Base-by-base conservation (phyloP, 1,140 invertebrate genomes). In the Cyphomyrmex costatus region DNA sequence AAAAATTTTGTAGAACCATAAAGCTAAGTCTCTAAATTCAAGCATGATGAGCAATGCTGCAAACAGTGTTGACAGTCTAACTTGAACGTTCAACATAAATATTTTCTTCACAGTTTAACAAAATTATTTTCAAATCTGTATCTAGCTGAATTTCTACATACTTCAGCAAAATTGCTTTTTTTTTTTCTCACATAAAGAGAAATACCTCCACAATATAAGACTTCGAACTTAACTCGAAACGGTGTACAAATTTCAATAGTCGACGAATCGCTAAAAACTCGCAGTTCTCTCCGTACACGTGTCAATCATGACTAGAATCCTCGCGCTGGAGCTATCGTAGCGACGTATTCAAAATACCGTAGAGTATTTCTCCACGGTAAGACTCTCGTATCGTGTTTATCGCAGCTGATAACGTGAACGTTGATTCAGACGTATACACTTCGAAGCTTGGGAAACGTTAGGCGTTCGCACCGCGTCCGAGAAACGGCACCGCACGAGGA, bases 241-340 rank as follows among this genome's bases (percentile, higher is more conserved):
- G 1, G 24, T n/a, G 3, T 19, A 24, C 10, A 16, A 14, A 36
- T 33, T 5, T 53, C 10, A 7, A 27, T 16, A 16, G 1, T 46
- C 7, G 21, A 14, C 14, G 14, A 3, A 51, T 33, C 33, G 7
- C 10, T 21, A 33, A 14, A 58, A 73, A 36, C 12, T 66, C 60
- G n/a, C 60, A 36, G 14, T 21, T 68, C 65, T 80, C 63, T 70
- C 51, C 78, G 24, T 42, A 33, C 86, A 66, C 36, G 70, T 89
- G 70, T 61, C 33, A 21, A 53, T 58, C 51, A 12, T 51, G 53
- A 63, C 2, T 7, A 42, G 53, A 83, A 74, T 74, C 36, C 68
- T 83, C 53, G 53, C 78, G 65, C 51, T 8, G n/a, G 36, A 51
- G 19, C 3, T 27, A 14, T 42, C 33, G 30, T 2, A 30, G 42